Conservation (phyloP, 2,113 vertebrate genomes). For the Deroptyus accipitrinus region DNA sequence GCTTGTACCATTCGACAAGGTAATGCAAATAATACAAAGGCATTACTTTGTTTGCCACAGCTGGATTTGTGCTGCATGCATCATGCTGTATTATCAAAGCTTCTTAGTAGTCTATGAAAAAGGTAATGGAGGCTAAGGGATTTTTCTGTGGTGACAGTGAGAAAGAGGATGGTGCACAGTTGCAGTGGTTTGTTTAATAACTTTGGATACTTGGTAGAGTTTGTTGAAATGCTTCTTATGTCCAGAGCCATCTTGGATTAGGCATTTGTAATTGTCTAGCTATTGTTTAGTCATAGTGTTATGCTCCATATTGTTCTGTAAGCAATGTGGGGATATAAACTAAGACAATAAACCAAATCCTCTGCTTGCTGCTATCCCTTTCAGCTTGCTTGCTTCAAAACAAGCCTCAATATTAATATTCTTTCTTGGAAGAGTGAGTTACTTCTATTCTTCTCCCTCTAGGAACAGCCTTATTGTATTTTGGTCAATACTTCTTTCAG, state of each 20-base stretch:
- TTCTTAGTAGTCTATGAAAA: neutral
- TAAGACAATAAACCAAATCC: neutral
- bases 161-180: neutral
- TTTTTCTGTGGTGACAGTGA: neutral
- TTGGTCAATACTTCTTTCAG: neutral
- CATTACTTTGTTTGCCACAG: neutral
- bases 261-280: neutral
- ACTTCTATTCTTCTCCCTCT: neutral
- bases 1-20: neutral
- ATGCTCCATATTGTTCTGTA: neutral
- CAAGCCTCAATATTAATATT: fast-evolving
- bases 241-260: neutral
- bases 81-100: neutral
- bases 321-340: neutral
- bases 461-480: fast-evolving
- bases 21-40: neutral
- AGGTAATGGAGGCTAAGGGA: too few species aligned
- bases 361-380: neutral
- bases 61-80: neutral
- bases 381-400: neutral
- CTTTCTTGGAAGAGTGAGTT: neutral
- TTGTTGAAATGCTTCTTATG: neutral
- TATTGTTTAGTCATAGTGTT: neutral
- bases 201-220: neutral
- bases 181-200: neutral